Percentiles rank a stretch among this genome's conserved stretches.
Evolutionary conservation across 2,797 vertebrate genomes (phyloP).

Genomic region (Alectoris magna): DNA sequence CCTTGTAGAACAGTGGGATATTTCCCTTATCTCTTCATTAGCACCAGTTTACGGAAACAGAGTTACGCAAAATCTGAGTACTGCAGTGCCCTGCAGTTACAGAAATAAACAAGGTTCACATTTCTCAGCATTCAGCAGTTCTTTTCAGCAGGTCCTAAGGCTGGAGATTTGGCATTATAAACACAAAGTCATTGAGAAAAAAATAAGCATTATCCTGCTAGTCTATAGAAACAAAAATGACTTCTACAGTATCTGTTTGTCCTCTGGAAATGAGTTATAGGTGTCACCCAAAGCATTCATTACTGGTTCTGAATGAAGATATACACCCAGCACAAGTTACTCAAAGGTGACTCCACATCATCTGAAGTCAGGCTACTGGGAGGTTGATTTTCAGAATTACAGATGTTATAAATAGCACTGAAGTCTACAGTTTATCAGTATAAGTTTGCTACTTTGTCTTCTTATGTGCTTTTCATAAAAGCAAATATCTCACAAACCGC

Average conservation of each 20-base stretch:
- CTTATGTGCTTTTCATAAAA: neutral
- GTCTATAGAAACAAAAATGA: neutral
- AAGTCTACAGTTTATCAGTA: neutral
- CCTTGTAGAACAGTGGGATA: neutral
- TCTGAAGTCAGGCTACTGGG: neutral
- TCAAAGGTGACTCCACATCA: neutral
- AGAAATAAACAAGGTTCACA: neutral
- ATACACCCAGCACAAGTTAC: neutral
- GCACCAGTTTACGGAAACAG: neutral
- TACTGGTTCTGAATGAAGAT: neutral
- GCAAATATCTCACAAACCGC: neutral
- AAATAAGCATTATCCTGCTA: neutral
- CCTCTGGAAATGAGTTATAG: neutral
- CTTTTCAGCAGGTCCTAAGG: neutral
- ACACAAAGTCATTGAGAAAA: neutral
- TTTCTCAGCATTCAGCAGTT: neutral
- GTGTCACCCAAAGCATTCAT: neutral
- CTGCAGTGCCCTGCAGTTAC: neutral
- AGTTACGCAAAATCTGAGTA: neutral
- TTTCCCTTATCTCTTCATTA: neutral
- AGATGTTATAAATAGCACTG: neutral
- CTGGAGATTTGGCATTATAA: neutral
- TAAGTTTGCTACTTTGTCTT: neutral
- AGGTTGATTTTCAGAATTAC: neutral
- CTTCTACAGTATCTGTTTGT: neutral